A percentile compares a stretch with the other conserved stretches of the same genome.
Evolutionary conservation across 2,888 invertebrate species (phyloP).

Genomic region (Spilarctia lutea): DNA sequence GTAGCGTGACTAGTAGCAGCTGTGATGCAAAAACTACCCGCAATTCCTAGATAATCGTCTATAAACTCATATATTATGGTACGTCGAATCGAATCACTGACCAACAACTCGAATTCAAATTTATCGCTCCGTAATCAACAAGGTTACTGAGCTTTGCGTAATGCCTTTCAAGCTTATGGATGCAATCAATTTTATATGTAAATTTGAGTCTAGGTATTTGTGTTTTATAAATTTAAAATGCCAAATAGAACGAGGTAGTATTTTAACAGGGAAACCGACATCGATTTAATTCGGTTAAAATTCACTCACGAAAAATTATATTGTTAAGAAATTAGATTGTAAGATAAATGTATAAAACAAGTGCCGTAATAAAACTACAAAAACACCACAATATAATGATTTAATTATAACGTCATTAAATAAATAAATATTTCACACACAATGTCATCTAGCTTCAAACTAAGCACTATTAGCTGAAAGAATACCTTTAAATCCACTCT

Average conservation of each 20-base stretch:
- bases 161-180: conserved; percentile 20
- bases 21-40: conserved; percentile 57
- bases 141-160: conserved; percentile 23
- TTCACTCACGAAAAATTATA: background rate
- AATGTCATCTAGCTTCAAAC: too few species aligned
- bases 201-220: conserved; percentile 4
- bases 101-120: conserved; percentile 12
- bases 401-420: background rate
- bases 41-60: conserved; percentile 30
- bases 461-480: too few species aligned
- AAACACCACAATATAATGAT: background rate
- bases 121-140: conserved; percentile 22
- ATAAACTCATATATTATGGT: conserved; percentile 18
- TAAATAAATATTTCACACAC: too few species aligned
- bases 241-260: background rate
- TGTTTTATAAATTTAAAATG: background rate
- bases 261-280: background rate
- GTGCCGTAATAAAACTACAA: background rate
- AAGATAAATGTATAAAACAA: background rate
- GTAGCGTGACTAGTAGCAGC: conserved; percentile 66
- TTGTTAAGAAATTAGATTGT: background rate
- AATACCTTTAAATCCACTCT: too few species aligned
- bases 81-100: conserved; percentile 18
- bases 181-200: conserved; percentile 17
- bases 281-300: background rate